Evolutionary conservation across 1,140 invertebrate species (phyloP).

Genomic region (Drosophila eugracilis): DNA sequence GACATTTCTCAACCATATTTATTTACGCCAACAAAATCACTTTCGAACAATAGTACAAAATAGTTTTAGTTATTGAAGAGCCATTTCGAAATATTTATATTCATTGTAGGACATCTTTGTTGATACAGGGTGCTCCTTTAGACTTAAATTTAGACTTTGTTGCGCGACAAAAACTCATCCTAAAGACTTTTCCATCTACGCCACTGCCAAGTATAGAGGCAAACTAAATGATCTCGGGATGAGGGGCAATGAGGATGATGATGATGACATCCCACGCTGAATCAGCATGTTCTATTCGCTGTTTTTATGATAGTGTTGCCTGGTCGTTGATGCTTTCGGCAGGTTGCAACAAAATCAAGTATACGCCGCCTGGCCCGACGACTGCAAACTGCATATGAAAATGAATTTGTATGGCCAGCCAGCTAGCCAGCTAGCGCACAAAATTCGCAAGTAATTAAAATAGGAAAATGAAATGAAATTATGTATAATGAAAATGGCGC

Average conservation of each 20-base stretch:
- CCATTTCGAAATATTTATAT: not conserved
- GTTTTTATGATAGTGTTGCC: constrained; percentile 37
- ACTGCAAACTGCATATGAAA: constrained; percentile 47
- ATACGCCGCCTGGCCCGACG: constrained; percentile 43
- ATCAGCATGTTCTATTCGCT: constrained; percentile 42
- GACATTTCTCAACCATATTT: too few species aligned
- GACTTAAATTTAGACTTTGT: not conserved
- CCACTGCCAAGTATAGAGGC: constrained; percentile 20
- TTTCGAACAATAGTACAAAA: not conserved
- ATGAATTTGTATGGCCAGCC: constrained; percentile 45
- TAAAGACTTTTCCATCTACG: constrained; percentile 14
- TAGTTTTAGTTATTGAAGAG: not conserved
- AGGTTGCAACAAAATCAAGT: constrained; percentile 63
- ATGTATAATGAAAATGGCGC: constrained; percentile 48
- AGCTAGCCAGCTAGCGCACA: constrained; percentile 17
- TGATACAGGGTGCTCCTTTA: not conserved
- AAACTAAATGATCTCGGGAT: constrained; percentile 33
- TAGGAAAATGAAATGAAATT: constrained; percentile 67
- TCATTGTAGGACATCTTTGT: not conserved
- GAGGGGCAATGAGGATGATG: constrained; percentile 22
- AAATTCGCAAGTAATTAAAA: constrained; percentile 80
- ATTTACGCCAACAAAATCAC: too few species aligned
- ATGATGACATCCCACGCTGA: constrained; percentile 58
- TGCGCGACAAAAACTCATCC: not conserved
- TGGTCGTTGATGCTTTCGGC: constrained; percentile 37